phyloP scores from a whole-genome alignment of 2,797 vertebrate genomes.

The Eutrigla gurnardus region DNA sequence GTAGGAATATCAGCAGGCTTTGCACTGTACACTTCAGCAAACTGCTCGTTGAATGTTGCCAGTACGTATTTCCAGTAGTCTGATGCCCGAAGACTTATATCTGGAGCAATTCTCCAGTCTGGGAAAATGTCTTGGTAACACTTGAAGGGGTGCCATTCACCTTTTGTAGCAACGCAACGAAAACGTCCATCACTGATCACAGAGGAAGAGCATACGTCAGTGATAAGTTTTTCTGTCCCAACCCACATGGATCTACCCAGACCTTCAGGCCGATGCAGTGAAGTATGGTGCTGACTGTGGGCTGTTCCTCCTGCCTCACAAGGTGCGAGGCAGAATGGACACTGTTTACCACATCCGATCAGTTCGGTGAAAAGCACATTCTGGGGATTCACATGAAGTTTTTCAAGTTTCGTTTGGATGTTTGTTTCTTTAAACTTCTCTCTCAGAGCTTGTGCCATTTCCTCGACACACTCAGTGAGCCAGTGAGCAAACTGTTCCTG shows the following conservation, averaged over 20 bases:
- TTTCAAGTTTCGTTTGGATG: conserved; percentile 6
- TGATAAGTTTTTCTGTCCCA: rapidly evolving
- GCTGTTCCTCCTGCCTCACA: conserved; percentile 70
- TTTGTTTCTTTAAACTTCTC: not conserved
- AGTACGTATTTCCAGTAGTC: conserved; percentile 85
- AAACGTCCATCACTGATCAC: conserved; percentile 35
- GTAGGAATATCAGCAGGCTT: conserved; percentile 55
- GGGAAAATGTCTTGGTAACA: conserved; percentile 55
- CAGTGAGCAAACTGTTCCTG: conserved; percentile 60
- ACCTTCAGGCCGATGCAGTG: conserved; percentile 66
- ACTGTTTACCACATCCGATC: conserved; percentile 78
- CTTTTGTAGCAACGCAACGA: rapidly evolving
- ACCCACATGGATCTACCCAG: rapidly evolving
- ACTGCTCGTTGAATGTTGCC: conserved; percentile 57
- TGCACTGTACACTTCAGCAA: conserved; percentile 61
- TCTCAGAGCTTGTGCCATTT: conserved; percentile 43
- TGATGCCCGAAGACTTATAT: conserved; percentile 68
- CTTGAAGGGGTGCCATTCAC: conserved; percentile 49
- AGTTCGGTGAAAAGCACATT: conserved; percentile 67
- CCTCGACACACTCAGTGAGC: conserved; percentile 42
- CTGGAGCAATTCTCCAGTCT: conserved; percentile 78
- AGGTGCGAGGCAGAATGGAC: conserved; percentile 76
- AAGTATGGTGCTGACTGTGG: conserved; percentile 65
- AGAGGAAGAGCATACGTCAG: conserved; percentile 54
- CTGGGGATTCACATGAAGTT: conserved; percentile 62